Base-by-base conservation (phyloP, 2,797 vertebrate genomes). In the Cirrhinus mrigala region DNA sequence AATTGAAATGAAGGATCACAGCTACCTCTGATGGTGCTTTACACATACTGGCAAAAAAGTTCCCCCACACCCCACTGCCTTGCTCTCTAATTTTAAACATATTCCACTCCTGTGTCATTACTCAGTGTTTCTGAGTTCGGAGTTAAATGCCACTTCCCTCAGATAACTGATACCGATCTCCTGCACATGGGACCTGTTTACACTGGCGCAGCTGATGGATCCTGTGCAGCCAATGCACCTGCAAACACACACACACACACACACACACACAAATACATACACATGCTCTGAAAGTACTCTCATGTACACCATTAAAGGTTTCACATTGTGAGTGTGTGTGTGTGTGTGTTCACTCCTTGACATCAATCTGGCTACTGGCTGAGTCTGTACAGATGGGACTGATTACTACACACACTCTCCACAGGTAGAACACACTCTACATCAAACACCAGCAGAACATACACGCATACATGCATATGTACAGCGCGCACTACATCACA, bases 381-480 rank as follows among this genome's bases (percentile, higher is more conserved):
- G 90, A 82, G 84, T 87, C 92, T 90, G 87, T 95, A 92, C 95
- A 96, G 94, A 92, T 96, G 96, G 95, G 92, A 95, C 94, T 94
- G 91, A 96, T 96, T 96, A 96, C 84, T 90, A 93, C 90, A 87
- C 90, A 86, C 71, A 82, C 79, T 85, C 88, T 92, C 87, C 88
- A 78, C 90, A 92, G 90, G 92, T 93, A 90, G 68, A 88, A 89
- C 90, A 87, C 73, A n/a, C 86, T 87, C 86, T 90, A 89, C 90
- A 91, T 93, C 91, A 92, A 89, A 92, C 74, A 89, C 60, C 91
- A 90, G 76, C 73, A 90, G 64, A 91, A 89, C 86, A 86, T 89
- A 84, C 88, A 86, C 90, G 79, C 86, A 90, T 78, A 71, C 74
- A 84, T 69, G 77, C 83, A 89, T 86, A 89, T 89, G 86, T 81